Base-by-base conservation (phyloP, 1,140 invertebrate species). In the Aphelinus atriplicis region DNA sequence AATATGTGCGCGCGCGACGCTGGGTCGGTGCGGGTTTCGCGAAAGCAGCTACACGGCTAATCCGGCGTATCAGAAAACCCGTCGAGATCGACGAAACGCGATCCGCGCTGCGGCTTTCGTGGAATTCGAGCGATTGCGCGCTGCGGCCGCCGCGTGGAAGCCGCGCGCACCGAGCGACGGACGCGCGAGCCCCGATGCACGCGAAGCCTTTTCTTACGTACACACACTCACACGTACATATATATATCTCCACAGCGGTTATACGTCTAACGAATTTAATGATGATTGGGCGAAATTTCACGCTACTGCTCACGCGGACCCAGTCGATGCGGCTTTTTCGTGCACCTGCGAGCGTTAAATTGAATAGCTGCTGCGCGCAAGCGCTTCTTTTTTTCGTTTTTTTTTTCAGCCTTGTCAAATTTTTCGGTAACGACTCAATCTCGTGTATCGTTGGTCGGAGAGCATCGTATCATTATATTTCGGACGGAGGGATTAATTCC, bases 81-180 rank as follows among this genome's bases (percentile, higher is more conserved):
- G 70, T 4, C 47, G 58, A 58, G 53, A 72, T 65, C 70, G 62
- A 47, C 71, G 71, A 73, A 73, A 73, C 9, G 9, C 71, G 56
- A 73, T 60, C 63, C 71, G 1, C 53, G 3, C n/a, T 1, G 4
- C 48, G 43, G n/a, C n/a, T 45, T 50, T 67, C 64, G 53, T 6
- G 42, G 71, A 73, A 67, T 66, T 61, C 45, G 1, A 26, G 26
- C 26, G 26, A 26, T 26, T 26, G 26, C 26, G 26, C 26, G 26
- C 26, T 26, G 26, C 26, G 26, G 26, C 1, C 2, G 6, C 3
- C 1, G n/a, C n/a, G 42, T n/a, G 51, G 47, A 6, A 7, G 56
- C 55, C 47, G 48, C 48, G 48, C 7, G 43, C 62, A 57, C 53
- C 10, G 4, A 46, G 7, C 55, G 53, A 42, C 47, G 26, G 26